Evolutionary conservation across 1,140 invertebrate genomes (phyloP).

Genomic region (Drosophila pruinosa): DNA sequence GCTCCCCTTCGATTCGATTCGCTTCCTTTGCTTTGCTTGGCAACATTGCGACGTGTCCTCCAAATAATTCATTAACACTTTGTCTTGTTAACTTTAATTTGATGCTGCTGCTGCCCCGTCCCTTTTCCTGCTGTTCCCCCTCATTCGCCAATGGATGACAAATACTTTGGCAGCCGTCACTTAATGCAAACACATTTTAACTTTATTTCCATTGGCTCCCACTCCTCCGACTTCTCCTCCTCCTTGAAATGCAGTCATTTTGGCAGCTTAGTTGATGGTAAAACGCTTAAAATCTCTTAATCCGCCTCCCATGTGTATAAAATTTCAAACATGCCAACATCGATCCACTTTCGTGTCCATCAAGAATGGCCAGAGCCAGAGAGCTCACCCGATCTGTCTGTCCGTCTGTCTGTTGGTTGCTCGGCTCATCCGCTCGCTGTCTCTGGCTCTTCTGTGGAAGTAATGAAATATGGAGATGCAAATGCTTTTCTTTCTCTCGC

Average conservation of each 20-base stretch:
- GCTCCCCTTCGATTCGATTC: slow-evolving; percentile 12
- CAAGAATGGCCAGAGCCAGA: slow-evolving; percentile 34
- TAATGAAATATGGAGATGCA: slow-evolving; percentile 27
- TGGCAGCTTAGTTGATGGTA: slow-evolving; percentile 38
- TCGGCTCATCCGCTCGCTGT: no score
- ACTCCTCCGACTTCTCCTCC: neutral
- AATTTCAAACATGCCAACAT: slow-evolving; percentile 78
- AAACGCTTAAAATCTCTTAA: slow-evolving; percentile 61
- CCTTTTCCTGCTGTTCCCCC: neutral
- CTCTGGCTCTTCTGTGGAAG: slow-evolving; percentile 50
- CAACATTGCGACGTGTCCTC: slow-evolving; percentile 74
- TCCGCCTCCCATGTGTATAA: slow-evolving; percentile 75
- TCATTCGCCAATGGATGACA: slow-evolving; percentile 12
- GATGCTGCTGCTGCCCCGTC: slow-evolving; percentile 29
- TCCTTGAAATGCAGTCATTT: slow-evolving; percentile 7
- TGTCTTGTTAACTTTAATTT: slow-evolving; percentile 78
- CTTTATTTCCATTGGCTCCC: slow-evolving; percentile 18
- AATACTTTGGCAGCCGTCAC: slow-evolving; percentile 27
- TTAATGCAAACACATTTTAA: slow-evolving; percentile 9
- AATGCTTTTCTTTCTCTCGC: slow-evolving; percentile 1
- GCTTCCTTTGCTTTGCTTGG: slow-evolving; percentile 42
- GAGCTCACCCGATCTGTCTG: neutral
- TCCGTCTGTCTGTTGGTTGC: no score
- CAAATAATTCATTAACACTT: slow-evolving; percentile 82
- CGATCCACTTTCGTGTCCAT: slow-evolving; percentile 78